A percentile compares a stretch with the other conserved stretches of the same genome.
Evolutionary conservation across 2,888 invertebrate species (phyloP).

Genomic region (Erynnis tages): DNA sequence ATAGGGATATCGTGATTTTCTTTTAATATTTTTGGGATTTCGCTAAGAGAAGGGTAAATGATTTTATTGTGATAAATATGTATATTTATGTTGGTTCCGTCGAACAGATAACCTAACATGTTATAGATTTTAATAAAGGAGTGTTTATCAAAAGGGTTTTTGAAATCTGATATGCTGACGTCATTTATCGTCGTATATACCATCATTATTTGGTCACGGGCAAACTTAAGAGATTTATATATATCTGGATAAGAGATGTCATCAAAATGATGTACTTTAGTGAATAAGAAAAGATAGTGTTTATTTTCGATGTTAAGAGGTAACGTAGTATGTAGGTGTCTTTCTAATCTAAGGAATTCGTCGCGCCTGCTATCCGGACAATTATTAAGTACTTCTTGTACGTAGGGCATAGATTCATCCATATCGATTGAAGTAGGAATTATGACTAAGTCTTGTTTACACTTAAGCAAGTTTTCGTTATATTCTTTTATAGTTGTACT

Average conservation of each 20-base stretch:
- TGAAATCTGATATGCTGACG: conserved; percentile 18
- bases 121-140: conserved; percentile 32
- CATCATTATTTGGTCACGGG: background rate
- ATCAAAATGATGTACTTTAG: conserved; percentile 28
- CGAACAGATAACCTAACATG: conserved; percentile 29
- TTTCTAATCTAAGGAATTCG: conserved; percentile 9
- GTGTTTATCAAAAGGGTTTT: conserved; percentile 28
- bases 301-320: conserved; percentile 5
- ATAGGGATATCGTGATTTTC: conserved; percentile 30
- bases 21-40: conserved; percentile 16
- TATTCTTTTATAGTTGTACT: too few relatives aligned
- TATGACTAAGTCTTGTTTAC: too few relatives aligned
- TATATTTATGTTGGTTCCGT: conserved; percentile 30
- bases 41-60: background rate
- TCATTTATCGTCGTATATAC: background rate
- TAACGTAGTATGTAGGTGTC: conserved; percentile 7
- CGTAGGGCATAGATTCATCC: conserved; percentile 6
- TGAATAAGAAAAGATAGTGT: conserved; percentile 25
- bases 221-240: background rate
- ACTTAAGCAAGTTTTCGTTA: too few relatives aligned
- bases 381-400: conserved; percentile 5
- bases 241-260: background rate
- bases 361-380: background rate
- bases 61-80: conserved; percentile 31
- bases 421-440: conserved; percentile 21